These are phyloP conservation scores for Bradypodion ventrale DNA, from an alignment of 2,797 vertebrate genomes.

Conservation along the genomic window DNA sequence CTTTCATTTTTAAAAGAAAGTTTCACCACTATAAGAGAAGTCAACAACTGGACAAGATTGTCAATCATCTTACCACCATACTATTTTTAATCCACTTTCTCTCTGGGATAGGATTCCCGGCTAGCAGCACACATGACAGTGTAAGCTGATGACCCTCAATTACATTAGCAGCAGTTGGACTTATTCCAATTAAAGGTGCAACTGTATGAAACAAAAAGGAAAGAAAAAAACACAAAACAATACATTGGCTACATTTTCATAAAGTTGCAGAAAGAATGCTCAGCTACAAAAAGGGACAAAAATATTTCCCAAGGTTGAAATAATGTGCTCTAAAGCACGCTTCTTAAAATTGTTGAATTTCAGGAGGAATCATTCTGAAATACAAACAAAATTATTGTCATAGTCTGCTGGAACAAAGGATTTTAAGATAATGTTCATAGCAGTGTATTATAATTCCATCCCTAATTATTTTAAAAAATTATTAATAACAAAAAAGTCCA, in stretches of 20 bases:
- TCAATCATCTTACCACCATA: conserved; percentile 81
- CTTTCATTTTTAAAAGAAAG: too few species aligned
- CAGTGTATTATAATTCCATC: not conserved
- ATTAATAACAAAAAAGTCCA: not conserved
- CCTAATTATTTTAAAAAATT: not conserved
- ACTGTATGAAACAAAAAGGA: conserved; percentile 71
- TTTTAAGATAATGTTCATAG: not conserved
- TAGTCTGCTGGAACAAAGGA: not conserved
- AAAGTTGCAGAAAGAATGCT: not conserved
- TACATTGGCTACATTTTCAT: not conserved
- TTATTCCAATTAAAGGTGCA: conserved; percentile 86
- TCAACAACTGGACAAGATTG: conserved; percentile 14
- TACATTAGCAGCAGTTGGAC: conserved; percentile 84
- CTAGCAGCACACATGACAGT: conserved; percentile 89
- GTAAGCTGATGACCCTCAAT: conserved; percentile 92
- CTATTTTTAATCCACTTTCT: conserved; percentile 91
- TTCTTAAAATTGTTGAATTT: not conserved
- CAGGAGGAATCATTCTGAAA: not conserved
- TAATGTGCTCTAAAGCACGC: not conserved
- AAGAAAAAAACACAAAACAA: conserved; percentile 33
- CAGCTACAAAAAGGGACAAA: not conserved
- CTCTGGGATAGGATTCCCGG: conserved; percentile 93
- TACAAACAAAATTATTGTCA: not conserved
- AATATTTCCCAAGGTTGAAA: not conserved
- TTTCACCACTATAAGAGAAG: conserved; percentile 1